These are phyloP conservation scores for Salmo trutta DNA, from an alignment of 2,797 vertebrate species.

Conservation along the genomic window DNA sequence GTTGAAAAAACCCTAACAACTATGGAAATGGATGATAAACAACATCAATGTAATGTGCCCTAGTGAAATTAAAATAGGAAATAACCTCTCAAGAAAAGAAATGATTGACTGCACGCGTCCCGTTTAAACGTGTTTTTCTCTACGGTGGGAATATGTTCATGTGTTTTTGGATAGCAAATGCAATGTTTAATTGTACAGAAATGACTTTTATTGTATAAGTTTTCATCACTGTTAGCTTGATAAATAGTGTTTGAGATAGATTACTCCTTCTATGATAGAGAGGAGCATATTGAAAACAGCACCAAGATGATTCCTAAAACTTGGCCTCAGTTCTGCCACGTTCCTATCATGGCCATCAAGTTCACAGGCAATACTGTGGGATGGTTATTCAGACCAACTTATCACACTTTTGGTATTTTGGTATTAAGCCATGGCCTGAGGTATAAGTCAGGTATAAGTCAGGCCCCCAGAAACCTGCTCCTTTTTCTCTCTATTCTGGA, in stretches of 20 bases:
- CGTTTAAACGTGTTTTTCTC: neutral
- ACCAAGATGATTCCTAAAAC: neutral
- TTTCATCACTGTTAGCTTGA: neutral
- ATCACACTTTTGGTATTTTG: no score
- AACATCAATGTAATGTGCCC: neutral
- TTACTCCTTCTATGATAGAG: neutral
- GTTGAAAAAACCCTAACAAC: neutral
- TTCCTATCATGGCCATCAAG: neutral
- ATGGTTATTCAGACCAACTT: no score
- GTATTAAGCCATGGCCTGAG: no score
- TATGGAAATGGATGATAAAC: neutral
- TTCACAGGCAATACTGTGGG: neutral
- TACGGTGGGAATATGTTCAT: neutral
- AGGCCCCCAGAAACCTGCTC: no score
- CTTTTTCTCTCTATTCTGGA: no score
- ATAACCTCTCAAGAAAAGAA: neutral
- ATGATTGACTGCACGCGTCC: neutral
- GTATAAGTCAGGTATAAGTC: no score
- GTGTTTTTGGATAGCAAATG: neutral
- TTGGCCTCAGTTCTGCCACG: neutral
- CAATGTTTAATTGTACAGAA: neutral
- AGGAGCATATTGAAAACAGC: neutral
- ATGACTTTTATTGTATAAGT: neutral
- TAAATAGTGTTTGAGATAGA: neutral
- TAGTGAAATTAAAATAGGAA: slow-evolving; percentile 1